A percentile compares a stretch with the other conserved stretches of the same genome.
phyloP scores from a whole-genome alignment of 2,797 vertebrate genomes.

The Cephalopachus bancanus region DNA sequence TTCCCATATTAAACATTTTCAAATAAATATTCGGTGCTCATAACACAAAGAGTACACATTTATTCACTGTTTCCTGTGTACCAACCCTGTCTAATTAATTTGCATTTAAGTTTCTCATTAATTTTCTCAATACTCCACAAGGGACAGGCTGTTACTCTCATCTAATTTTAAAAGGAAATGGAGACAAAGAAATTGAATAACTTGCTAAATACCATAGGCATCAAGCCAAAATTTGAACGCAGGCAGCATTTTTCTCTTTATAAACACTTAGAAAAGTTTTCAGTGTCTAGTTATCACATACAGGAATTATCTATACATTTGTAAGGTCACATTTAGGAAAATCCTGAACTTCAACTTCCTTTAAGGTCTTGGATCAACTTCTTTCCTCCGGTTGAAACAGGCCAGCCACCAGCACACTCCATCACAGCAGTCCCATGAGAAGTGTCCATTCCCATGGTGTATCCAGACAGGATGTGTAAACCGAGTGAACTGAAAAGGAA shows the following conservation, averaged over 20 bases:
- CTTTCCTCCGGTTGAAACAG: neutral
- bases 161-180: neutral
- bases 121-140: neutral
- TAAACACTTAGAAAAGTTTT: neutral
- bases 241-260: neutral
- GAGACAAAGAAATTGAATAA: neutral
- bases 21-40: neutral
- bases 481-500: neutral
- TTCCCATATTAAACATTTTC: neutral
- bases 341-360: neutral
- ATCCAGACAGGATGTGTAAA: neutral
- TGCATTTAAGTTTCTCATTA: constrained; percentile 25
- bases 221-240: neutral
- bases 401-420: neutral
- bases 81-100: neutral
- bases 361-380: neutral
- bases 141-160: neutral
- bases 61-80: neutral
- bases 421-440: neutral
- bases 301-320: neutral
- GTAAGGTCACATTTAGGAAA: neutral
- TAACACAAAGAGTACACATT: neutral
- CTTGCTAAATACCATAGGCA: neutral
- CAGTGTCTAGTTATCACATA: neutral
- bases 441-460: accelerated